Percentiles rank a stretch among this genome's conserved stretches.
phyloP scores from a whole-genome alignment of 2,113 vertebrate genomes.

The Gallinago paraguaiae region DNA sequence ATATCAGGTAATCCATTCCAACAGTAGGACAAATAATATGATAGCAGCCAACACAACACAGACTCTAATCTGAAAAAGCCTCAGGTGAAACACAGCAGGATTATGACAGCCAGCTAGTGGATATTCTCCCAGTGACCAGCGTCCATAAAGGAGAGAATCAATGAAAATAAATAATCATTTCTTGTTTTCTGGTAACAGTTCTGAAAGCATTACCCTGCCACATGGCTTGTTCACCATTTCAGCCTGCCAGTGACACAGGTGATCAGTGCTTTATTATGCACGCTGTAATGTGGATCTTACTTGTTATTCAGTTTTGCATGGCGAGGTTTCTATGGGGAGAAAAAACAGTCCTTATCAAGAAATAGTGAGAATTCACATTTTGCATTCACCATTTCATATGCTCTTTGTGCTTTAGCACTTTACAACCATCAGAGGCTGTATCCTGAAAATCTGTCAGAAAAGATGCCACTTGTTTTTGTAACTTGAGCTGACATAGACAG shows the following conservation, averaged over 20 bases:
- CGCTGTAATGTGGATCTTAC: not conserved
- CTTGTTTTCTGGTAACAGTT: not conserved
- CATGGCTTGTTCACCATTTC: not conserved
- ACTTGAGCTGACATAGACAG: not conserved
- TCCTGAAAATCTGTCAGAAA: constrained; percentile 9
- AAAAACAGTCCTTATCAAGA: not conserved
- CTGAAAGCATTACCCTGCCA: not conserved
- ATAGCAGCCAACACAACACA: not conserved
- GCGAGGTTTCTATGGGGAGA: not conserved
- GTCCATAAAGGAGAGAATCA: not conserved
- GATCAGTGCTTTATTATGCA: not conserved
- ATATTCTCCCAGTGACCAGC: not conserved
- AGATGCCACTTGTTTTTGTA: not conserved
- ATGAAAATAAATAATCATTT: not conserved
- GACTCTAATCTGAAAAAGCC: not conserved
- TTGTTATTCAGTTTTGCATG: not conserved
- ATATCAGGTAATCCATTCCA: not conserved
- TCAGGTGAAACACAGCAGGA: not conserved
- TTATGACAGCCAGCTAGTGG: not conserved
- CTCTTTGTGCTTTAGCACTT: not conserved
- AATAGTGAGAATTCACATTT: not conserved
- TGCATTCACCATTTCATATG: not conserved
- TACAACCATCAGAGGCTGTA: not conserved
- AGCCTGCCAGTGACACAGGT: not conserved
- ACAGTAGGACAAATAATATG: not conserved